These are phyloP conservation scores for Fragariocoptes setiger DNA, from an alignment of 1,140 invertebrate genomes.

Conservation along the genomic window DNA sequence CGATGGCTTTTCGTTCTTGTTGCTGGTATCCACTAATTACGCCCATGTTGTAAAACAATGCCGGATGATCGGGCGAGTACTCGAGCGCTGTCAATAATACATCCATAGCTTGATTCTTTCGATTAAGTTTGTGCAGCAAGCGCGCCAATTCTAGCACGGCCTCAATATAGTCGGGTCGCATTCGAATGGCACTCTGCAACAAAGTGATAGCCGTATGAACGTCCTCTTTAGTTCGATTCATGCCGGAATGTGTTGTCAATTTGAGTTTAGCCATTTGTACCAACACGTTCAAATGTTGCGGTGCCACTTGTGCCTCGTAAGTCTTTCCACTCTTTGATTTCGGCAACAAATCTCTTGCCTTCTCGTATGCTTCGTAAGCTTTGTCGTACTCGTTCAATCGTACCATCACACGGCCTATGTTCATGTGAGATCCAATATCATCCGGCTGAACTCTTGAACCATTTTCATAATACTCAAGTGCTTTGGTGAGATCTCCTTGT, in stretches of 20 bases:
- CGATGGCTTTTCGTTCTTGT: too few relatives aligned
- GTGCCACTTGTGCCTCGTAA: slow-evolving; percentile 75
- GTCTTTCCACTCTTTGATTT: slow-evolving; percentile 36
- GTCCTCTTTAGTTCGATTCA: slow-evolving; percentile 61
- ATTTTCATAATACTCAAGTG: slow-evolving; percentile 62
- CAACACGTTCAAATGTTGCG: slow-evolving; percentile 81
- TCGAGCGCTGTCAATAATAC: slow-evolving; percentile 70
- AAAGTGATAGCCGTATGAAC: slow-evolving; percentile 70
- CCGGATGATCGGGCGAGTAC: slow-evolving; percentile 74
- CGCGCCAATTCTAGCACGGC: slow-evolving; percentile 88
- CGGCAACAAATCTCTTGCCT: slow-evolving; percentile 54
- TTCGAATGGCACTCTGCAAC: slow-evolving; percentile 72
- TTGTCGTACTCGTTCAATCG: slow-evolving; percentile 63
- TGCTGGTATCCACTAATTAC: too few relatives aligned
- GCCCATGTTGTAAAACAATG: slow-evolving; percentile 83
- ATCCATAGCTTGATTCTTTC: slow-evolving; percentile 69
- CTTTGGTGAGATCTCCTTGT: slow-evolving; percentile 46
- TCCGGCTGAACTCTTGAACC: slow-evolving; percentile 77
- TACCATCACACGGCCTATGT: slow-evolving; percentile 76
- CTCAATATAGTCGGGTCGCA: slow-evolving; percentile 83
- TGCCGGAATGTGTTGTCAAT: too few relatives aligned
- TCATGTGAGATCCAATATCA: slow-evolving; percentile 84
- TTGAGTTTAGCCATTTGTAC: slow-evolving; percentile 72
- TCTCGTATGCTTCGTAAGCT: slow-evolving; percentile 62
- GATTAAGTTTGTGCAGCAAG: slow-evolving; percentile 69